Conservation (phyloP, 35 echinoderm and acorn worm species). For the Heliocidaris tuberculata region DNA sequence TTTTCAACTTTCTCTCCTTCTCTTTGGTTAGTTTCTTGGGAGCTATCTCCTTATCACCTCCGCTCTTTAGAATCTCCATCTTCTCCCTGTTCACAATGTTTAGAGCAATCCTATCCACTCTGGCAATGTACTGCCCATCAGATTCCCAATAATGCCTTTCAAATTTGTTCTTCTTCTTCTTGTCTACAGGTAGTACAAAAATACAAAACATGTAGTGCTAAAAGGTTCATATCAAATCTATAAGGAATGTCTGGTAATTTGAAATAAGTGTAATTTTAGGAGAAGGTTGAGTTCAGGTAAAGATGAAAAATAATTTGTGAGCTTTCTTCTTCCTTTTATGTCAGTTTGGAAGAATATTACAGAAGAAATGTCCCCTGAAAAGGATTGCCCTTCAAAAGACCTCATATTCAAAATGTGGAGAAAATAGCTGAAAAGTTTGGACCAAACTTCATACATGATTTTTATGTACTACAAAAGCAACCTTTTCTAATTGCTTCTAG, state of each 20-base stretch:
- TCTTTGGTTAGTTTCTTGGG: conserved; percentile 25
- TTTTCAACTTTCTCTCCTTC: conserved; percentile 42
- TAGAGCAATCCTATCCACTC: conserved; percentile 17
- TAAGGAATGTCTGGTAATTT: not conserved
- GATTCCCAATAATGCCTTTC: conserved; percentile 25
- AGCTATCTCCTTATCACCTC: conserved; percentile 29
- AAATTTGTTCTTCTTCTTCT: conserved; percentile 25
- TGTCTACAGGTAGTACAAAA: not conserved
- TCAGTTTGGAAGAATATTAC: no score
- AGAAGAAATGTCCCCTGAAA: no score
- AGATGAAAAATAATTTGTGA: no score
- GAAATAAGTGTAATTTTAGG: no score
- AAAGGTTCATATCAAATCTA: not conserved
- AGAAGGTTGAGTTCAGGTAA: no score
- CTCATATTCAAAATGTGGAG: no score
- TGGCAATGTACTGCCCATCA: not conserved
- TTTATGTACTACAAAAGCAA: no score
- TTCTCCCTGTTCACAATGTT: conserved; percentile 29
- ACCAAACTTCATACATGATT: no score
- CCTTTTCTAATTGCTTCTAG: no score
- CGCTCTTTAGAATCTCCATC: conserved; percentile 40
- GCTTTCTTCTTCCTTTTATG: no score
- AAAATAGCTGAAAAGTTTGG: no score
- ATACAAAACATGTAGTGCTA: not conserved
- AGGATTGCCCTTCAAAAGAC: no score